phyloP scores from a whole-genome alignment of 1,140 invertebrate genomes.

The fruit fly (Drosophila melanogaster) region DNA sequence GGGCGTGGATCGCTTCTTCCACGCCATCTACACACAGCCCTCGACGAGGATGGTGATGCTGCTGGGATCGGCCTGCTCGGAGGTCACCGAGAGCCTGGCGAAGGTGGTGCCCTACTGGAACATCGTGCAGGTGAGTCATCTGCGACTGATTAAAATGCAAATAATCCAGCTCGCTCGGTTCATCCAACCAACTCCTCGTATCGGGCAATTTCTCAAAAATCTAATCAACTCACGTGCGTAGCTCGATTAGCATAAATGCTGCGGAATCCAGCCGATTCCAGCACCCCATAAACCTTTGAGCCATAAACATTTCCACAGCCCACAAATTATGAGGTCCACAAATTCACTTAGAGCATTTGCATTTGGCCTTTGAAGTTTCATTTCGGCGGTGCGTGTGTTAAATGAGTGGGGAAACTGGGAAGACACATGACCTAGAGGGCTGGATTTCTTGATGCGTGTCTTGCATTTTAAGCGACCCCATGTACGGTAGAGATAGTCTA shows the following conservation, averaged over 20 bases:
- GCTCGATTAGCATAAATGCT: slow-evolving; percentile 74
- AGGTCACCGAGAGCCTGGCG: slow-evolving; percentile 94
- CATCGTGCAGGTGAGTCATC: slow-evolving; percentile 90
- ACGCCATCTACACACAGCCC: slow-evolving; percentile 92
- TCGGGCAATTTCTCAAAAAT: slow-evolving; percentile 73
- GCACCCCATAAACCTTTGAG: slow-evolving; percentile 59
- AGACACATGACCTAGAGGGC: neutral
- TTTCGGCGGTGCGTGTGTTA: slow-evolving; percentile 46
- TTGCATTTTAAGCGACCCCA: slow-evolving; percentile 38
- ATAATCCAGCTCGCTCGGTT: slow-evolving; percentile 16
- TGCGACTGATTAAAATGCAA: slow-evolving; percentile 56
- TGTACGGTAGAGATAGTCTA: slow-evolving; percentile 9
- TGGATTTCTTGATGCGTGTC: slow-evolving; percentile 34
- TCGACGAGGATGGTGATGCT: slow-evolving; percentile 90
- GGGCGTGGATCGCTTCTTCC: slow-evolving; percentile 94
- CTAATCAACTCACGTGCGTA: slow-evolving; percentile 79
- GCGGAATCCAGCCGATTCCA: slow-evolving; percentile 12
- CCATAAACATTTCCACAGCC: slow-evolving; percentile 77
- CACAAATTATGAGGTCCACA: slow-evolving; percentile 62
- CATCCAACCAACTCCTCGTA: neutral
- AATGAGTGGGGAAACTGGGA: slow-evolving; percentile 39
- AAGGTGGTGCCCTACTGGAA: slow-evolving; percentile 97
- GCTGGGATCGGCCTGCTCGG: slow-evolving; percentile 94
- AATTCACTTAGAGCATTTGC: slow-evolving; percentile 71
- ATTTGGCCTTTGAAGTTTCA: slow-evolving; percentile 76